phyloP scores from a whole-genome alignment of 2,113 vertebrate species.

The Chloropsis hardwickii region DNA sequence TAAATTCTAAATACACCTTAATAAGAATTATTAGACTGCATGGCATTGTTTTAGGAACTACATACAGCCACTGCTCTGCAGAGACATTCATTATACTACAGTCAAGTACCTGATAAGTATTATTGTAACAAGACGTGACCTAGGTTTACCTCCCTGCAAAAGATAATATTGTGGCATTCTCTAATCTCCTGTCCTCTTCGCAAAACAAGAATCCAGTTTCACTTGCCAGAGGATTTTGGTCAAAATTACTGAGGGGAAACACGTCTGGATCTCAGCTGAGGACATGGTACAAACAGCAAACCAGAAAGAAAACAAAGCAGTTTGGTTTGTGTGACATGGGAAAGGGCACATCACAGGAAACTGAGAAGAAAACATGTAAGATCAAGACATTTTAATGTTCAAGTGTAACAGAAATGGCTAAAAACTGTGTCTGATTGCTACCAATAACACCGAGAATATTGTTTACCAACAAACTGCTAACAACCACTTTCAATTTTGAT shows the following conservation, averaged over 20 bases:
- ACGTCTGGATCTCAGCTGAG: slow-evolving; percentile 1
- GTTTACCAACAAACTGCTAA: not conserved
- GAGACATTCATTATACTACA: not conserved
- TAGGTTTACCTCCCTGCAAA: not conserved
- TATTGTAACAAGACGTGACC: not conserved
- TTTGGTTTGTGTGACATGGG: not conserved
- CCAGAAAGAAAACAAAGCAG: not conserved
- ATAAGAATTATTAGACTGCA: not conserved
- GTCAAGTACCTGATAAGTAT: not conserved
- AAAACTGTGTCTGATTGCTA: not conserved
- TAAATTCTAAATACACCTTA: not conserved
- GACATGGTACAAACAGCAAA: not conserved
- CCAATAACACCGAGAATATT: not conserved
- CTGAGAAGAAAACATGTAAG: not conserved
- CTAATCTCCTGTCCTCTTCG: not conserved
- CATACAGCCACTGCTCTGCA: not conserved
- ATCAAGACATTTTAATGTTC: not conserved
- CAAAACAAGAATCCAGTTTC: slow-evolving; percentile 16
- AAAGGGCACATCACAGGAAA: not conserved
- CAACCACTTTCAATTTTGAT: not conserved
- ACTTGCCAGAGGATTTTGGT: slow-evolving; percentile 18
- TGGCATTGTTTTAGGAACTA: not conserved
- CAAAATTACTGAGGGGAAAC: not conserved
- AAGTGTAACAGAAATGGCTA: not conserved
- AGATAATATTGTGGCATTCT: not conserved